Evolutionary conservation across 35 echinoderm and acorn worm genomes (phyloP).

Genomic region (Hemicentrotus pulcherrimus): DNA sequence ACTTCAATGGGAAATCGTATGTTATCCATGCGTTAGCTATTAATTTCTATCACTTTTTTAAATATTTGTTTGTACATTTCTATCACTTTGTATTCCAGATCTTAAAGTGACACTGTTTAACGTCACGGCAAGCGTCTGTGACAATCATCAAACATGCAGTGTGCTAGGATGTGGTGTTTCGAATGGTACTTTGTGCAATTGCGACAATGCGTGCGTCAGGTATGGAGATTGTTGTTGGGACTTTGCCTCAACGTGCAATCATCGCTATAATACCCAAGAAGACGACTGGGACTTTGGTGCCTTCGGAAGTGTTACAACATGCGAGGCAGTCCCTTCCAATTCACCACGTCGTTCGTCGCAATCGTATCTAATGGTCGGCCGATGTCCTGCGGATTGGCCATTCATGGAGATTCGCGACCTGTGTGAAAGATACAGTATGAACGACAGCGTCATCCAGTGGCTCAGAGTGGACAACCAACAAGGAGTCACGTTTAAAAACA

Average conservation of each 20-base stretch:
- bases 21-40: no score
- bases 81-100: background rate
- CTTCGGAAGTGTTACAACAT: background rate
- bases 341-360: background rate
- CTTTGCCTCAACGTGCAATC: background rate
- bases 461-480: background rate
- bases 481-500: background rate
- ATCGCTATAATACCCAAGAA: background rate
- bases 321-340: background rate
- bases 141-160: background rate
- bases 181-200: background rate
- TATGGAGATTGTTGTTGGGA: background rate
- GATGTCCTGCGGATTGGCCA: background rate
- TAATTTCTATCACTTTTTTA: no score
- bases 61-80: no score
- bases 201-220: background rate
- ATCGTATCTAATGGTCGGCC: background rate
- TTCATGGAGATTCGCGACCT: background rate
- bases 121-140: background rate
- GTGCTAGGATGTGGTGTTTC: background rate
- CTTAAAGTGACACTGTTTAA: background rate
- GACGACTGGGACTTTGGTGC: background rate
- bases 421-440: background rate
- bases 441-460: background rate
- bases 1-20: no score